These are phyloP conservation scores for Polylopha cassiicola DNA, from an alignment of 2,888 invertebrate species.

Conservation along the genomic window DNA sequence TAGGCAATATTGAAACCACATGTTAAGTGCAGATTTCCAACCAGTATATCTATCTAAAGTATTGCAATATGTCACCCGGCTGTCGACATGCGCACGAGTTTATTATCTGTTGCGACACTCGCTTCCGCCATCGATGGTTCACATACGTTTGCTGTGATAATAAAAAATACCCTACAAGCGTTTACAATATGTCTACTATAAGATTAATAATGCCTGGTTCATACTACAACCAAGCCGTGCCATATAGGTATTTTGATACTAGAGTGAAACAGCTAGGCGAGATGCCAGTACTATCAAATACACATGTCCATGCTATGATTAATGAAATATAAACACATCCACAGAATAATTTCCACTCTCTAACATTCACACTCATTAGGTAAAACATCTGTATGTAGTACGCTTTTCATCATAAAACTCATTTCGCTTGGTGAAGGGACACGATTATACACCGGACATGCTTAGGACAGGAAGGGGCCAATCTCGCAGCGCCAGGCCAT, in stretches of 20 bases:
- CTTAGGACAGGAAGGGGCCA: constrained; percentile 39
- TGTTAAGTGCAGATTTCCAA: constrained; percentile 12
- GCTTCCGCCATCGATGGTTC: constrained; percentile 14
- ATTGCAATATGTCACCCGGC: constrained; percentile 15
- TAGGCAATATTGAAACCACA: constrained; percentile 1
- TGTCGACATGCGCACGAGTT: constrained; percentile 5
- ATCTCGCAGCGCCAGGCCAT: constrained; percentile 35
- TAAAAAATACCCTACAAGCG: constrained; percentile 12
- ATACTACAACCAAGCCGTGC: too few species aligned
- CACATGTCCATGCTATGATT: too few species aligned
- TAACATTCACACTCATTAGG: too few species aligned
- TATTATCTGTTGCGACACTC: constrained; percentile 16
- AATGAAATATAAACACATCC: too few species aligned
- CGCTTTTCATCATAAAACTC: too few species aligned
- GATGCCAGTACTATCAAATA: too few species aligned
- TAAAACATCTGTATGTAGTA: too few species aligned
- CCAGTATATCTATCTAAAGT: constrained; percentile 1
- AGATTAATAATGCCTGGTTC: too few species aligned
- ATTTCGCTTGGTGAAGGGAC: constrained; percentile 4
- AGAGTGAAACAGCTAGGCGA: too few species aligned
- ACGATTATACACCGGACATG: constrained; percentile 16
- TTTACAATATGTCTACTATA: too few species aligned
- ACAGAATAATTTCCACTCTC: too few species aligned
- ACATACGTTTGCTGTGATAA: constrained; percentile 13
- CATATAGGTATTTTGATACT: too few species aligned